Conservation (phyloP, 2,797 vertebrate genomes). For the Gymnocypris eckloni region DNA sequence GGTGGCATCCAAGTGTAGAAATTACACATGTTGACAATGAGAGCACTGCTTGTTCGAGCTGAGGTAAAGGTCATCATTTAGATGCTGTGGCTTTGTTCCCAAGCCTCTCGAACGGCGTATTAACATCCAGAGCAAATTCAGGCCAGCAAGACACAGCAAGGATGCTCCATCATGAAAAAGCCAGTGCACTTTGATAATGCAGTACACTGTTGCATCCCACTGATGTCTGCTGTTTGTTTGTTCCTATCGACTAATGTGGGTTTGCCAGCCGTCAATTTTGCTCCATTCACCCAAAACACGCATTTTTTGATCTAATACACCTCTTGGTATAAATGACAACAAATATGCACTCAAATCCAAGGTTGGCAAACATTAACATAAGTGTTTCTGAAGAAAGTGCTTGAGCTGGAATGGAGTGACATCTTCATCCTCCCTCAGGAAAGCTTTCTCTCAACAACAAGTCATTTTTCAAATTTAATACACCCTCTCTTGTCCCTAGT, state of each 20-base stretch:
- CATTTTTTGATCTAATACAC: background rate
- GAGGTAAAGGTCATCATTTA: constrained; percentile 76
- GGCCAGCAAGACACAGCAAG: constrained; percentile 46
- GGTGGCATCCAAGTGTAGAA: constrained; percentile 64
- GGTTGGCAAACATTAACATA: constrained; percentile 26
- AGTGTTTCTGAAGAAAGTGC: constrained; percentile 17
- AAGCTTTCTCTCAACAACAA: constrained; percentile 20
- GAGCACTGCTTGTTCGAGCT: constrained; percentile 60
- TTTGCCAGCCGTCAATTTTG: background rate
- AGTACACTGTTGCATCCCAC: background rate
- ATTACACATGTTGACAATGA: constrained; percentile 75
- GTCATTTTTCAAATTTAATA: constrained; percentile 45
- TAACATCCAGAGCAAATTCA: constrained; percentile 34
- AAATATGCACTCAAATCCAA: constrained; percentile 12
- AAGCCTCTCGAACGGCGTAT: constrained; percentile 40
- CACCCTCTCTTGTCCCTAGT: constrained; percentile 34
- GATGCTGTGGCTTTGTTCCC: constrained; percentile 68
- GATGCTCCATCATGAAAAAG: constrained; percentile 34
- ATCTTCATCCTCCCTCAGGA: constrained; percentile 39
- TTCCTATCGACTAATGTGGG: background rate
- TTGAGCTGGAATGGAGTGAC: constrained; percentile 27
- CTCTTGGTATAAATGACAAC: constrained; percentile 13
- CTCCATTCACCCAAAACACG: constrained; percentile 2
- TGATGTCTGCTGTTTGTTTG: constrained; percentile 12
- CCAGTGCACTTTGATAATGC: constrained; percentile 13